Evolutionary conservation across 2,113 vertebrate species (phyloP).

Genomic region (Cisticola juncidis): DNA sequence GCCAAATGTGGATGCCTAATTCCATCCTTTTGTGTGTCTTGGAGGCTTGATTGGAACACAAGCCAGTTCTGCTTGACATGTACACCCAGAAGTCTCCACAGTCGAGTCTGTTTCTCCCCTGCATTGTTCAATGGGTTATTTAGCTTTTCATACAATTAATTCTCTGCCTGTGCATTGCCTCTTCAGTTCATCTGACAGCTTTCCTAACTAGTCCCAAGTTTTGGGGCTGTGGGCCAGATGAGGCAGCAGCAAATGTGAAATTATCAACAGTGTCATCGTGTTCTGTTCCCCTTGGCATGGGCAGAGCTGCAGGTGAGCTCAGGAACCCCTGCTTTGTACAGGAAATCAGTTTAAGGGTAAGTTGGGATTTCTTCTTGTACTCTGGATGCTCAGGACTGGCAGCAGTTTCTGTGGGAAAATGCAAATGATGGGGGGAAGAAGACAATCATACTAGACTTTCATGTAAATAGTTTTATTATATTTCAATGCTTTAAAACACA

Average conservation of each 20-base stretch:
- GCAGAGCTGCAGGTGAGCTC: not conserved
- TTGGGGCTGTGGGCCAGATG: not conserved
- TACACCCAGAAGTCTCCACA: not conserved
- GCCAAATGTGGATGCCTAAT: not conserved
- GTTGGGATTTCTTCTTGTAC: not conserved
- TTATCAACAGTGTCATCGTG: fast-evolving
- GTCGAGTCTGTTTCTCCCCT: not conserved
- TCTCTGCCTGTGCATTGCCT: not conserved
- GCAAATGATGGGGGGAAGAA: not conserved
- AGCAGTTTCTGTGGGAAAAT: not conserved
- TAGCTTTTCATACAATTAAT: not conserved
- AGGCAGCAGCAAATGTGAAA: not conserved
- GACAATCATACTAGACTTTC: not conserved
- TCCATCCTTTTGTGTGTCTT: not conserved
- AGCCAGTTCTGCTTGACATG: not conserved
- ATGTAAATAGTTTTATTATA: slow-evolving; percentile 68
- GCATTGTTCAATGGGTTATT: not conserved
- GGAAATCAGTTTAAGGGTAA: not conserved
- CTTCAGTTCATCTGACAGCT: not conserved
- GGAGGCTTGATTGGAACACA: not conserved
- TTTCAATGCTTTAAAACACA: slow-evolving; percentile 58
- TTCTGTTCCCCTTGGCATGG: not conserved
- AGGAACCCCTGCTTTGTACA: not conserved
- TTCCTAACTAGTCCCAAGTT: not conserved
- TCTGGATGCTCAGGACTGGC: not conserved